Percentiles rank a stretch among this genome's conserved stretches.
Conservation (phyloP, 2,797 vertebrate species). For the Macropus fuliginosus region DNA sequence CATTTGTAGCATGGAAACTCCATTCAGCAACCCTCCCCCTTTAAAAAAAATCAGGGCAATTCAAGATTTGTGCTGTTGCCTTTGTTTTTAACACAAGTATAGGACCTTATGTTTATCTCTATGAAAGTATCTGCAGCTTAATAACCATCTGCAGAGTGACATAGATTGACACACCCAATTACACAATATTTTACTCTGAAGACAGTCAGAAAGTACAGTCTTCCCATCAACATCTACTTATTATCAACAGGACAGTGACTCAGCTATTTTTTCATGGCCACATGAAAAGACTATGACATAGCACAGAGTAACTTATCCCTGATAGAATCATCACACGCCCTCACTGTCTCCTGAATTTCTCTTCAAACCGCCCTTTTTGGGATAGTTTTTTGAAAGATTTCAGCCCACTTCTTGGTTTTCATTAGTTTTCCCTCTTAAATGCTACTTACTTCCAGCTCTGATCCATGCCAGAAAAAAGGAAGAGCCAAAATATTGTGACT, state of each 20-base stretch:
- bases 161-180: slow-evolving; percentile 78
- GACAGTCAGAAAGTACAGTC: slow-evolving; percentile 64
- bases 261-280: slow-evolving; percentile 56
- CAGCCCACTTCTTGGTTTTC: slow-evolving; percentile 42
- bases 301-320: slow-evolving; percentile 36
- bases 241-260: slow-evolving; percentile 67
- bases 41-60: not conserved
- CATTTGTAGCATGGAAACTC: not conserved
- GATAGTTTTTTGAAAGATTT: slow-evolving; percentile 59
- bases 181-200: slow-evolving; percentile 76
- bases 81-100: not conserved
- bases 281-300: slow-evolving; percentile 53
- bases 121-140: slow-evolving; percentile 46
- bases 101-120: not conserved
- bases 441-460: slow-evolving; percentile 2
- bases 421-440: slow-evolving; percentile 46
- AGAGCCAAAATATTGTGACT: not conserved
- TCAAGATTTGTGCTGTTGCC: not conserved
- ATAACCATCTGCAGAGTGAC: slow-evolving; percentile 74
- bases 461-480: slow-evolving; percentile 42
- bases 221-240: slow-evolving; percentile 71
- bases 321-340: not conserved
- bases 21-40: not conserved
- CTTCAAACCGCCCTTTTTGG: slow-evolving; percentile 21
- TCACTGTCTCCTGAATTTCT: not conserved